Percentiles rank a stretch among this genome's conserved stretches.
Evolutionary conservation across 2,797 vertebrate genomes (phyloP).

Genomic region (Serranus cabrilla): DNA sequence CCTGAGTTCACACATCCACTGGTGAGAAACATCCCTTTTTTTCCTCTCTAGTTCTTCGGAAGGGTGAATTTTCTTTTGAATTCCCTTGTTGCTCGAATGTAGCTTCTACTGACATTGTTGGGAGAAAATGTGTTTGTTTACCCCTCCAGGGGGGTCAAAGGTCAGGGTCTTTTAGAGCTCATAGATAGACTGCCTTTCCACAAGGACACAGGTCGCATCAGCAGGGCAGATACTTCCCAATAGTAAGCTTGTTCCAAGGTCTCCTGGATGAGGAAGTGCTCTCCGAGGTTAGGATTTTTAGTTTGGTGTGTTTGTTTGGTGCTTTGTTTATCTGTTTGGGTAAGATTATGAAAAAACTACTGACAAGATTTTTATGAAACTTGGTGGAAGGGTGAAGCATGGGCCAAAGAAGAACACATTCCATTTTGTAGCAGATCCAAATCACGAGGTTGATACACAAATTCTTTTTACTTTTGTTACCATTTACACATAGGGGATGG

Average conservation of each 20-base stretch:
- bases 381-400: too few species aligned
- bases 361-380: too few species aligned
- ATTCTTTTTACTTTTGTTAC: too few species aligned
- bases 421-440: too few species aligned
- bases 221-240: not conserved
- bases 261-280: not conserved
- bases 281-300: not conserved
- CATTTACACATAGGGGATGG: too few species aligned
- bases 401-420: too few species aligned
- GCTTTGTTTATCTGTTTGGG: too few species aligned
- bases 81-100: not conserved
- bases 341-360: too few species aligned
- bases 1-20: constrained; percentile 94
- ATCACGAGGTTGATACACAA: too few species aligned
- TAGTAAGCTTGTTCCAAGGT: not conserved
- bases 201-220: not conserved
- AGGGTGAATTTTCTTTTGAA: not conserved
- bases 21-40: constrained; percentile 61
- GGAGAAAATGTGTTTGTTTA: constrained; percentile 26
- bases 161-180: constrained; percentile 16
- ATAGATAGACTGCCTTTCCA: constrained; percentile 9
- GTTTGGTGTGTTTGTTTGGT: too few species aligned
- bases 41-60: constrained; percentile 2
- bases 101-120: constrained; percentile 11
- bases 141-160: constrained; percentile 26